These are phyloP conservation scores for Magallana angulata DNA, from an alignment of 1,140 invertebrate species.

Conservation along the genomic window DNA sequence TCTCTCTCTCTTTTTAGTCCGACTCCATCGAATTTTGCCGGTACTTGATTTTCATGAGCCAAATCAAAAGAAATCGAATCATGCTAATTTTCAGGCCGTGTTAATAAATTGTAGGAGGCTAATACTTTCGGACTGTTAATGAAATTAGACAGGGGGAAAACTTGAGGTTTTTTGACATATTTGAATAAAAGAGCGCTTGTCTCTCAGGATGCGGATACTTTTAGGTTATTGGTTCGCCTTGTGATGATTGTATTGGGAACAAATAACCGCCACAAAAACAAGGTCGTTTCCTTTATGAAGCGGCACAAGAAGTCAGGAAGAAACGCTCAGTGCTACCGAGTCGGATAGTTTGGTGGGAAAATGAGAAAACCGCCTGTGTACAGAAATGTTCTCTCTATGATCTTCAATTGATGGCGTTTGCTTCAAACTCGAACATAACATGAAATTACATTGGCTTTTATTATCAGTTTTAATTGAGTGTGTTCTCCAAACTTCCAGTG, in stretches of 20 bases:
- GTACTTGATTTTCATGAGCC: constrained; percentile 14
- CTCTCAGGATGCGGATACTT: constrained; percentile 4
- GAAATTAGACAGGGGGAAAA: background rate
- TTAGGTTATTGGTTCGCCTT: constrained; percentile 26
- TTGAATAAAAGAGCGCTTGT: background rate
- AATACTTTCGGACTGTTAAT: constrained; percentile 9
- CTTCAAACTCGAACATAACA: constrained; percentile 11
- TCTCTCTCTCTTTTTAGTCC: background rate
- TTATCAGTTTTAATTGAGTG: constrained; percentile 16
- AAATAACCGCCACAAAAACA: constrained; percentile 21
- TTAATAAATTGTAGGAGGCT: constrained; percentile 28
- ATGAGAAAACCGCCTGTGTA: constrained; percentile 31
- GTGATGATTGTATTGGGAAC: background rate
- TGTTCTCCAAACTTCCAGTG: background rate
- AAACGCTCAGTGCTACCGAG: constrained; percentile 10
- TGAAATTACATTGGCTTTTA: constrained; percentile 23
- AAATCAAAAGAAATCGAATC: constrained; percentile 31
- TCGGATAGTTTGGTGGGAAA: constrained; percentile 6
- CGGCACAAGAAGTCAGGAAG: constrained; percentile 11
- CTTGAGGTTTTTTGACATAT: background rate
- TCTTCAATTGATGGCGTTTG: constrained; percentile 18
- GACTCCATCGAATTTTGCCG: background rate
- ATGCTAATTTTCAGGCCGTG: constrained; percentile 12
- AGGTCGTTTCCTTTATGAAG: constrained; percentile 20
- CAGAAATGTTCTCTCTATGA: constrained; percentile 23